These are phyloP conservation scores for Leucophenga maculata DNA, from an alignment of 2,888 invertebrate genomes.

Conservation along the genomic window DNA sequence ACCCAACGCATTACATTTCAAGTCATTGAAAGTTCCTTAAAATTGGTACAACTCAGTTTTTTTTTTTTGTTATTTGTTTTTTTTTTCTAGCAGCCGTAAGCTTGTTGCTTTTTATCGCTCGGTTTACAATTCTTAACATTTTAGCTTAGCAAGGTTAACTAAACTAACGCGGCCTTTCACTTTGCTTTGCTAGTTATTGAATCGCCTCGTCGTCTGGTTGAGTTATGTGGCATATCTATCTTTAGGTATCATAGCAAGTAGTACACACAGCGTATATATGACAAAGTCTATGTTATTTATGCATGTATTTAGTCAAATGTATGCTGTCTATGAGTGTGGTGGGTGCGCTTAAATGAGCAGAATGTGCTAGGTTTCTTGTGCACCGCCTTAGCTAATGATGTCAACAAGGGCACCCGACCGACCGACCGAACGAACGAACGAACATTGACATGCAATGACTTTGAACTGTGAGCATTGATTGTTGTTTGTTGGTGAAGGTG, in stretches of 20 bases:
- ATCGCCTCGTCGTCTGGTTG: too few species aligned
- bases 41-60: conserved; percentile 50
- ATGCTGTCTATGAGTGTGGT: too few species aligned
- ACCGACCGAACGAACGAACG: too few species aligned
- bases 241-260: too few species aligned
- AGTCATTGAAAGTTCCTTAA: conserved; percentile 57
- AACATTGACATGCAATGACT: neutral
- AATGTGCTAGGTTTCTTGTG: too few species aligned
- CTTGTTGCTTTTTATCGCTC: conserved; percentile 59
- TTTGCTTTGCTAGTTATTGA: conserved; percentile 44
- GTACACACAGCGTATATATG: neutral
- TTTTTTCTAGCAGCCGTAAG: conserved; percentile 28
- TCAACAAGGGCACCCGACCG: too few species aligned
- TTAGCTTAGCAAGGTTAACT: conserved; percentile 26
- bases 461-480: neutral
- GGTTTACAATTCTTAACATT: conserved; percentile 53
- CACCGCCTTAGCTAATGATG: too few species aligned
- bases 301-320: neutral
- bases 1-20: neutral
- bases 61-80: conserved; percentile 40
- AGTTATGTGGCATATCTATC: too few species aligned
- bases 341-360: too few species aligned
- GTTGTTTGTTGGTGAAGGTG: too few species aligned
- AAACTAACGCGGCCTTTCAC: conserved; percentile 57
- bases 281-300: conserved; percentile 23